A percentile compares a stretch with the other conserved stretches of the same genome.
These are phyloP conservation scores for Scylla paramamosain DNA, from an alignment of 1,140 invertebrate species.

Conservation along the genomic window DNA sequence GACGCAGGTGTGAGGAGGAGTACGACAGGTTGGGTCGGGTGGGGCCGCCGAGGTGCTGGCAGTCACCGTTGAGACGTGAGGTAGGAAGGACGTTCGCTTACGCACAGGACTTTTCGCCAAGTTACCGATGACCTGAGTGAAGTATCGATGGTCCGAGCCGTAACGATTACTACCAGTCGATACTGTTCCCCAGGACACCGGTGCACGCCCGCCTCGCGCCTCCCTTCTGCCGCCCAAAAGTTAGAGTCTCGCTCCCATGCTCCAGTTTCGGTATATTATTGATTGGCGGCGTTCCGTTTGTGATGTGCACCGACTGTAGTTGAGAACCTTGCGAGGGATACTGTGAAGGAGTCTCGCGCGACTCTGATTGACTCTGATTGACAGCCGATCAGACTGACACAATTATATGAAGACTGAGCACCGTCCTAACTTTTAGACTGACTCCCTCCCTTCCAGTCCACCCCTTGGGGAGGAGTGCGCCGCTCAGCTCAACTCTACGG, in stretches of 20 bases:
- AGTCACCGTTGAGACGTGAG: conserved; percentile 66
- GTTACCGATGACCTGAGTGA: conserved; percentile 28
- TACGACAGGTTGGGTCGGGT: conserved; percentile 71
- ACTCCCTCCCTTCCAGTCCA: background rate
- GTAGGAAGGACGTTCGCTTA: conserved; percentile 44
- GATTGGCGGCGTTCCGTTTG: conserved; percentile 18
- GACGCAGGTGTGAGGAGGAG: conserved; percentile 68
- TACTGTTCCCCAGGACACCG: conserved; percentile 2
- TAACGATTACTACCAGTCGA: conserved; percentile 28
- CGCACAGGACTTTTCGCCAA: conserved; percentile 34
- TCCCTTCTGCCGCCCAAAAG: background rate
- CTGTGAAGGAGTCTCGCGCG: background rate
- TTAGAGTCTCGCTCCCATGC: conserved; percentile 8
- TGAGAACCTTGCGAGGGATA: background rate
- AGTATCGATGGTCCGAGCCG: conserved; percentile 6
- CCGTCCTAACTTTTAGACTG: background rate
- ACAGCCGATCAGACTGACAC: background rate
- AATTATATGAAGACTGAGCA: background rate
- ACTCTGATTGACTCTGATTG: background rate
- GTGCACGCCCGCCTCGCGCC: background rate
- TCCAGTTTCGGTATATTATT: conserved; percentile 7
- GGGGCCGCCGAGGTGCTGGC: conserved; percentile 69
- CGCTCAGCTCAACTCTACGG: background rate
- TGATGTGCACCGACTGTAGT: background rate
- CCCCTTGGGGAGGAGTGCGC: background rate